Evolutionary conservation across 1,140 invertebrate genomes (phyloP).

Genomic region (Linepithema humile): DNA sequence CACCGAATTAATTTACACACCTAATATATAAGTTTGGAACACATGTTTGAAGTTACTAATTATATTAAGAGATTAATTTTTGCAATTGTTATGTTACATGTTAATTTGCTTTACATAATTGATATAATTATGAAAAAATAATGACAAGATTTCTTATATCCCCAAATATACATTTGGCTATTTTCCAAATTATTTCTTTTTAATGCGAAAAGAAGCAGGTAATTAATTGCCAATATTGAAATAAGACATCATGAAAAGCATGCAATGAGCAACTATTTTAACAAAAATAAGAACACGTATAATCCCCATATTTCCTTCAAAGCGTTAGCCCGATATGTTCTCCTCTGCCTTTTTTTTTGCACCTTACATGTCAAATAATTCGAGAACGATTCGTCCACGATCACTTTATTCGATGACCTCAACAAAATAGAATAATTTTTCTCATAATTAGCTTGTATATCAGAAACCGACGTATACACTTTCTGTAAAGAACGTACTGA

Average conservation of each 20-base stretch:
- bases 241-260: neutral
- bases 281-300: neutral
- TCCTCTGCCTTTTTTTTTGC: conserved; percentile 58
- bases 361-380: conserved; percentile 52
- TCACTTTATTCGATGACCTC: conserved; percentile 37
- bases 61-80: no score
- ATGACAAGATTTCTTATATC: no score
- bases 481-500: neutral
- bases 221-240: neutral
- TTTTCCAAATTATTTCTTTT: no score
- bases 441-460: neutral
- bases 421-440: neutral
- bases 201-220: neutral
- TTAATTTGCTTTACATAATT: no score
- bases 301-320: neutral
- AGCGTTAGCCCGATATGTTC: neutral
- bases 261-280: neutral
- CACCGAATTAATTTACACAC: no score
- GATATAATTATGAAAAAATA: no score
- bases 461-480: neutral
- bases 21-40: no score
- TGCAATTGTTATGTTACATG: no score
- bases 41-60: no score
- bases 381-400: conserved; percentile 63
- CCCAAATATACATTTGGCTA: no score